Base-by-base conservation (phyloP, 2,797 vertebrate genomes). In the Parauchenoglanis ngamensis region DNA sequence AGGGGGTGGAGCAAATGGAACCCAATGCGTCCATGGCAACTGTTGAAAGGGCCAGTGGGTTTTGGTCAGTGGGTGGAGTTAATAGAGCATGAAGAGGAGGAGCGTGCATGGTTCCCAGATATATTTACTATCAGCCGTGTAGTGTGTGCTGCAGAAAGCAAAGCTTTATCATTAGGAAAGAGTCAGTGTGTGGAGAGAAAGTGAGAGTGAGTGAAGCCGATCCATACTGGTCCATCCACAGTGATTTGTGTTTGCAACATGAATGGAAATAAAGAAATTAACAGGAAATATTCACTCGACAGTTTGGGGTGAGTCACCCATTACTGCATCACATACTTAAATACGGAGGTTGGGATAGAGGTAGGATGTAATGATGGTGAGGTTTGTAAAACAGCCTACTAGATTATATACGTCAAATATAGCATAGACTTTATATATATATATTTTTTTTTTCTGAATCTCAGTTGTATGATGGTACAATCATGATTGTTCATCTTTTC, bases 201-300 rank as follows among this genome's bases (percentile, higher is more conserved):
- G 7, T 59, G 44, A 4, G 46, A 80, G 12, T 8, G 46, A 80
- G 12, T 46, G 56, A 35, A 63, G 65, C 44, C 54, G 56, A 79
- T 17, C 23, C 15, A n/a, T 12, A 61, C 1, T 31, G 7, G 21
- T 70, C 12, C 13, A 19, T 8, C 15, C 35, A 40, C 35, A 40
- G 35, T 49, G 28, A 31, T 57, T 35, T 35, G n/a, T 57, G 8
- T 63, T 75, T 28, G 28, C 31, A 40, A 31, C 84, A 88, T 88
- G 87, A 11, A 54, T n/a, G 61, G 72, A 83, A 75, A 52, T 31
- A 79, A 76, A 75, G 10, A 28, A 23, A 12, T 31, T 0, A 61
- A 52, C 54, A 76, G 87, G 52, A 81, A 56, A 3, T 86, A 59
- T 59, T 88, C 87, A 19, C 85, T 88, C 80, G 87, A 86, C 54